Percentiles rank a stretch among this genome's conserved stretches.
Evolutionary conservation across 2,888 invertebrate species (phyloP).

Genomic region (Catocala nupta): DNA sequence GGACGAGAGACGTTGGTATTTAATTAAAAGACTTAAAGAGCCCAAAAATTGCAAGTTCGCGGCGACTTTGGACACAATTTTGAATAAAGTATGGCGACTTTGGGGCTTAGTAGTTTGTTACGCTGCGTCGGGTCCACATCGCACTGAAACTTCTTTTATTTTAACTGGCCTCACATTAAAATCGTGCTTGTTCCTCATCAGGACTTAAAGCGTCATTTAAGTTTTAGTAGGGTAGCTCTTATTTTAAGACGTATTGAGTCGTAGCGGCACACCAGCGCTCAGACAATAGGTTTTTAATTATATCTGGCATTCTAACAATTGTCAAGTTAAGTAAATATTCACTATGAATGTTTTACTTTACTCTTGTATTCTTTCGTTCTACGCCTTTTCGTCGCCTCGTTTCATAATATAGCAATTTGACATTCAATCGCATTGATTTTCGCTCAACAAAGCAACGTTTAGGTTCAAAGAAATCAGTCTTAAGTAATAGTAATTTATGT

Average conservation of each 20-base stretch:
- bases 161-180: constrained; percentile 13
- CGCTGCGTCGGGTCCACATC: neutral
- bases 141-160: constrained; percentile 18
- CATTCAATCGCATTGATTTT: no score
- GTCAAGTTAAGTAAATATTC: constrained; percentile 26
- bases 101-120: neutral
- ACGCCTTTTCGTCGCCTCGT: constrained; percentile 2
- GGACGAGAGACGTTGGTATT: constrained; percentile 29
- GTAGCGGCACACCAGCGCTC: no score
- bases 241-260: constrained; percentile 17
- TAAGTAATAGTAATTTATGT: constrained; percentile 7
- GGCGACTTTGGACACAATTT: constrained; percentile 1
- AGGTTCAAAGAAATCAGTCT: neutral
- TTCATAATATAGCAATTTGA: neutral
- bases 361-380: constrained; percentile 22
- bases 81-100: neutral
- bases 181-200: constrained; percentile 34
- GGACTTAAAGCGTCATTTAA: constrained; percentile 26
- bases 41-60: constrained; percentile 10
- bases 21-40: constrained; percentile 32
- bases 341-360: constrained; percentile 22
- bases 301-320: no score
- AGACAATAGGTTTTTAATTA: no score
- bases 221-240: constrained; percentile 21
- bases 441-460: neutral